A percentile compares a stretch with the other conserved stretches of the same genome.
Evolutionary conservation across 2,888 invertebrate species (phyloP).

Genomic region (Phyllotreta cruciferae): DNA sequence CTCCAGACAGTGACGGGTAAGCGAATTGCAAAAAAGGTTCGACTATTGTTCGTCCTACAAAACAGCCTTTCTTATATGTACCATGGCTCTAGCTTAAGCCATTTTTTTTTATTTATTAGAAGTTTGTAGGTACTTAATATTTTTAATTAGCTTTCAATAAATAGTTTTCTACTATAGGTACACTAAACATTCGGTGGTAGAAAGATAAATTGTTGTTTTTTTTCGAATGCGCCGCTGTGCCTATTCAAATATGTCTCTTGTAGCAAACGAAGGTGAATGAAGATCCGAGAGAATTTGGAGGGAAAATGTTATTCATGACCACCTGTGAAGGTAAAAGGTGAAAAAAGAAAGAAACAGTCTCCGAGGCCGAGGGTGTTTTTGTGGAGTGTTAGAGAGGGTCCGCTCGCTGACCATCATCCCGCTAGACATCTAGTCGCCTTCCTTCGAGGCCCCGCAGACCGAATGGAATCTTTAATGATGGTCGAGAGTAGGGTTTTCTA

Average conservation of each 20-base stretch:
- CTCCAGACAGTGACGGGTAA: conserved; percentile 22
- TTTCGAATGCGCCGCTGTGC: conserved; percentile 3
- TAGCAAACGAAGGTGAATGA: conserved; percentile 43
- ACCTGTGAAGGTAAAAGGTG: conserved; percentile 46
- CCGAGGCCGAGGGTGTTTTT: conserved; percentile 39
- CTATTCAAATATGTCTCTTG: conserved; percentile 37
- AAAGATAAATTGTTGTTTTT: background rate
- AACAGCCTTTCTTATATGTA: background rate
- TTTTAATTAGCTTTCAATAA: background rate
- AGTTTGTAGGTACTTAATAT: background rate
- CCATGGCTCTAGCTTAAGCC: too few species aligned
- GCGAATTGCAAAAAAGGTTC: conserved; percentile 5
- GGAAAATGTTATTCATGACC: conserved; percentile 46
- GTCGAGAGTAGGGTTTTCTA: background rate
- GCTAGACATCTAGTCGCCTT: conserved; percentile 44
- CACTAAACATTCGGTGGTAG: too few species aligned
- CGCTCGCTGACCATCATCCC: conserved; percentile 39
- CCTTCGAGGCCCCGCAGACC: conserved; percentile 30
- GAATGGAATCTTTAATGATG: conserved; percentile 21
- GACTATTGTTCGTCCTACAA: background rate
- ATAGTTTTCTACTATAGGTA: too few species aligned
- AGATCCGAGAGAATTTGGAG: conserved; percentile 47
- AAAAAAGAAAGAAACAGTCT: conserved; percentile 36
- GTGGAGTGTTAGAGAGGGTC: conserved; percentile 35
- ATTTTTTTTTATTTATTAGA: background rate